phyloP scores from a whole-genome alignment of 2,888 invertebrate genomes.

The Cyclophora albipunctata region DNA sequence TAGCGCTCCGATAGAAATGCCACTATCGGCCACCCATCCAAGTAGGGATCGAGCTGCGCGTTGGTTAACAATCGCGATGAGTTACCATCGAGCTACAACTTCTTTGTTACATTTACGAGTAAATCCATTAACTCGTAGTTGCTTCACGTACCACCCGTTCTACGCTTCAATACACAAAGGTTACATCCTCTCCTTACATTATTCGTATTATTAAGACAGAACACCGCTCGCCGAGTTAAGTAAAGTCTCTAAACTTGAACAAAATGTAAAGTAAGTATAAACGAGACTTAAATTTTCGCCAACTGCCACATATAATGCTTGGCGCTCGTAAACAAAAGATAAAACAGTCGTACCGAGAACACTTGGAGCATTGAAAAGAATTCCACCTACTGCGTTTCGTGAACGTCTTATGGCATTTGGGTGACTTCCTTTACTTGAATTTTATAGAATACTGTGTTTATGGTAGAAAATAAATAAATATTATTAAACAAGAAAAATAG shows the following conservation, averaged over 20 bases:
- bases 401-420: slow-evolving; percentile 2
- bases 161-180: slow-evolving; percentile 2
- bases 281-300: slow-evolving; percentile 34
- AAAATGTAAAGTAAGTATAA: slow-evolving; percentile 38
- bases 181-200: slow-evolving; percentile 5
- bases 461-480: slow-evolving; percentile 3
- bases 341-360: slow-evolving; percentile 24
- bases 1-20: too few species aligned
- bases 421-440: slow-evolving; percentile 1
- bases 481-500: too few species aligned
- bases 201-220: slow-evolving; percentile 8
- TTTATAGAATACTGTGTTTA: background rate
- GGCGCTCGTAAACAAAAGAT: slow-evolving; percentile 37
- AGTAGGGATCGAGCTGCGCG: too few species aligned
- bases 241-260: slow-evolving; percentile 17
- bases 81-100: too few species aligned
- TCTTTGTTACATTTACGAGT: too few species aligned
- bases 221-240: slow-evolving; percentile 2
- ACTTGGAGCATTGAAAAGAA: slow-evolving; percentile 12
- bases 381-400: slow-evolving; percentile 3
- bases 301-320: slow-evolving; percentile 38
- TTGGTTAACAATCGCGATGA: too few species aligned
- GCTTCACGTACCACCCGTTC: background rate
- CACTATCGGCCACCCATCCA: too few species aligned
- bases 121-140: too few species aligned